Conservation (phyloP, 35 echinoderm and acorn worm species). For the Amphiura filiformis region DNA sequence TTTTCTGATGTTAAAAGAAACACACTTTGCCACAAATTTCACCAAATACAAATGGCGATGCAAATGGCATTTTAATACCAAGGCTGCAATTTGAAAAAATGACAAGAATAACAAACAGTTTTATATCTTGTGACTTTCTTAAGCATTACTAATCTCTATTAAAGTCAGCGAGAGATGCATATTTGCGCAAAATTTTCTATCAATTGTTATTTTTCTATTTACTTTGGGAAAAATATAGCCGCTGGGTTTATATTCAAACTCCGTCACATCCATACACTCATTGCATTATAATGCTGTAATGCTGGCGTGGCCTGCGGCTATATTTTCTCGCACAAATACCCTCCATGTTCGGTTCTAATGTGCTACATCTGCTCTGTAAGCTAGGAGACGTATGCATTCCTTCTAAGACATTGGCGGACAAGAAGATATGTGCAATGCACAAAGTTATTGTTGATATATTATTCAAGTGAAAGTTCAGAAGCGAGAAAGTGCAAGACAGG, state of each 20-base stretch:
- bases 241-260: too few species aligned
- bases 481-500: neutral
- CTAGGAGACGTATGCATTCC: neutral
- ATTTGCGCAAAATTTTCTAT: neutral
- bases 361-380: neutral
- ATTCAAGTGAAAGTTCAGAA: constrained; percentile 1
- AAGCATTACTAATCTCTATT: neutral
- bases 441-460: constrained; percentile 16
- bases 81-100: neutral
- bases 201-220: neutral
- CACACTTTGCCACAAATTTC: neutral
- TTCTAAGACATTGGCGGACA: neutral
- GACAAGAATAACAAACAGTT: neutral
- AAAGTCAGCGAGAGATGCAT: neutral
- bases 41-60: neutral
- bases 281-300: constrained; percentile 1
- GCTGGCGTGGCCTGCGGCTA: neutral
- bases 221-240: neutral
- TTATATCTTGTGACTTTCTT: neutral
- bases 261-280: neutral
- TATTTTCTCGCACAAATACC: constrained; percentile 10
- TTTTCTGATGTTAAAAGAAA: neutral
- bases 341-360: neutral
- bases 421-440: neutral
- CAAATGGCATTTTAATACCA: neutral